Percentiles rank a stretch among this genome's conserved stretches.
phyloP scores from a whole-genome alignment of 1,140 invertebrate species.

The Trichoplusia ni region DNA sequence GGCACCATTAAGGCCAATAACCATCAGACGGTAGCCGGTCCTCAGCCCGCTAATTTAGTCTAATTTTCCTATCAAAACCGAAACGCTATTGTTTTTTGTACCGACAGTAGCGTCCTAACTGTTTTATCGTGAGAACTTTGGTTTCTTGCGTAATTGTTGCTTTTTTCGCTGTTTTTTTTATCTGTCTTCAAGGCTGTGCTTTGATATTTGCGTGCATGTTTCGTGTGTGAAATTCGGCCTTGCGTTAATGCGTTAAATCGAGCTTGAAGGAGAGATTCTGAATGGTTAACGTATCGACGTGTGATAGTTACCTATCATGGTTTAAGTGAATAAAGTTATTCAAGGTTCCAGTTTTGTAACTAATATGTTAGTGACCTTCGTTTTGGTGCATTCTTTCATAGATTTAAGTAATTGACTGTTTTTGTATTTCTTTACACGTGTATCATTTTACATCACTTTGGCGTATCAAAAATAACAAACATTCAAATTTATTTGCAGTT shows the following conservation, averaged over 20 bases:
- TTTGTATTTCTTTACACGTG: background rate
- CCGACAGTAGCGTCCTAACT: slow-evolving; percentile 61
- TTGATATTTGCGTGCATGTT: slow-evolving; percentile 38
- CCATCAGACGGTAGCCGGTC: slow-evolving; percentile 72
- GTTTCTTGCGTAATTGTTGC: slow-evolving; percentile 60
- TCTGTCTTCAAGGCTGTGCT: slow-evolving; percentile 48
- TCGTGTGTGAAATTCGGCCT: slow-evolving; percentile 51
- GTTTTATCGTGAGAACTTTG: slow-evolving; percentile 69
- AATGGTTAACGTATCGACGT: slow-evolving; percentile 86
- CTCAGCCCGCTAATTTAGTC: slow-evolving; percentile 72
- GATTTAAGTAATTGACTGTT: no score
- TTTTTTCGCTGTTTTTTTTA: slow-evolving; percentile 42
- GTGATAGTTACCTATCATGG: slow-evolving; percentile 22
- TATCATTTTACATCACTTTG: no score
- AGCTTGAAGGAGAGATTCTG: slow-evolving; percentile 81
- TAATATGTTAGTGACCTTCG: slow-evolving; percentile 10
- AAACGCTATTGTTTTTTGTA: slow-evolving; percentile 60
- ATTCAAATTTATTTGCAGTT: no score
- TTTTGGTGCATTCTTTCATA: background rate
- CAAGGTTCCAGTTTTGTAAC: slow-evolving; percentile 24
- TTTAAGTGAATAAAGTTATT: slow-evolving; percentile 19
- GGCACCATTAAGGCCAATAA: slow-evolving; percentile 77
- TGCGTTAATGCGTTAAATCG: slow-evolving; percentile 59
- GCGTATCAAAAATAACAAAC: no score
- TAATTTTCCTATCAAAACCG: slow-evolving; percentile 79